Evolutionary conservation across 1,140 invertebrate genomes (phyloP).

Genomic region (Adoxophyes honmai): DNA sequence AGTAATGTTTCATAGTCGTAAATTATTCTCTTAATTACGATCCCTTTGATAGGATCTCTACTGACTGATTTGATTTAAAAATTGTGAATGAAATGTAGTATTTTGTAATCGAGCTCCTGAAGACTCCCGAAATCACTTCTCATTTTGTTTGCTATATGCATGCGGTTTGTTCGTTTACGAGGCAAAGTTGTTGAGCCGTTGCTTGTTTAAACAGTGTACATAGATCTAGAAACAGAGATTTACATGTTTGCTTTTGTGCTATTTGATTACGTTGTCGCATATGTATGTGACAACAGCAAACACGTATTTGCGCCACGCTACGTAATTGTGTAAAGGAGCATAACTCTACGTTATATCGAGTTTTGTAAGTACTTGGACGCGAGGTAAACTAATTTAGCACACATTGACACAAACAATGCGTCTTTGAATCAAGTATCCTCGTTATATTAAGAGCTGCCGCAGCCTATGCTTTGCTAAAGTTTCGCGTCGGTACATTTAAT

Average conservation of each 20-base stretch:
- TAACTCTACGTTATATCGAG: not conserved
- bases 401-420: slow-evolving; percentile 46
- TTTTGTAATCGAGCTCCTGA: too few relatives aligned
- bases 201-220: too few relatives aligned
- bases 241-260: not conserved
- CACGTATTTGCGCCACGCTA: not conserved
- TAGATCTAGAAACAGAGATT: not conserved
- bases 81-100: too few relatives aligned
- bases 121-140: too few relatives aligned
- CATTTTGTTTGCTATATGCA: too few relatives aligned
- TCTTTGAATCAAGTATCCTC: slow-evolving; percentile 40
- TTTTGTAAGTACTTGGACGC: not conserved
- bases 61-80: too few relatives aligned
- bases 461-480: slow-evolving; percentile 15
- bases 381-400: slow-evolving; percentile 60
- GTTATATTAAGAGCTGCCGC: slow-evolving; percentile 30
- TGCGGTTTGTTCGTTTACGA: too few relatives aligned
- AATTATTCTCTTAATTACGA: too few relatives aligned
- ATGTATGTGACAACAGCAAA: not conserved
- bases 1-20: too few relatives aligned
- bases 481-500: not conserved
- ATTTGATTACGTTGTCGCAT: not conserved
- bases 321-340: slow-evolving; percentile 8
- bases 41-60: too few relatives aligned
- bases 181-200: too few relatives aligned